Conservation (phyloP, 2,888 invertebrate species). For the Lycocerus yunnanus region DNA sequence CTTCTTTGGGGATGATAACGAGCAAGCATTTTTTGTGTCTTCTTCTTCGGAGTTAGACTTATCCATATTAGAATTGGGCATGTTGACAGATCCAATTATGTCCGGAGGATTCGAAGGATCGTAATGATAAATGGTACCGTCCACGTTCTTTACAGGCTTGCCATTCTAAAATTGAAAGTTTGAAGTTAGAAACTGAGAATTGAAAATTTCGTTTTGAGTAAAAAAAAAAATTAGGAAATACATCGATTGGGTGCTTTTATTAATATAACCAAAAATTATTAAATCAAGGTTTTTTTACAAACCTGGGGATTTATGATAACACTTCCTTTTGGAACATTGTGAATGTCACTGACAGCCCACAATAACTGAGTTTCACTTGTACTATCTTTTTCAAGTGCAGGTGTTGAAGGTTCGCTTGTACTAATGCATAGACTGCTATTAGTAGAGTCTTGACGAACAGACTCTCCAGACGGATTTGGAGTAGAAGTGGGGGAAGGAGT, state of each 20-base stretch:
- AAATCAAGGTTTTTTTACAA: constrained; percentile 20
- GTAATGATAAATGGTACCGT: constrained; percentile 77
- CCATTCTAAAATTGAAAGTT: constrained; percentile 62
- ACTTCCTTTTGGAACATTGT: constrained; percentile 84
- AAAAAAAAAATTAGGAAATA: not conserved
- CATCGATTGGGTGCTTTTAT: not conserved
- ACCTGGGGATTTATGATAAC: constrained; percentile 86
- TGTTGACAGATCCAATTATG: constrained; percentile 32
- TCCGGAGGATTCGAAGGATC: constrained; percentile 70
- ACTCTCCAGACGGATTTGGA: constrained; percentile 47
- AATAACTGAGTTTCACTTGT: constrained; percentile 61
- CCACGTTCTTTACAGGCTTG: constrained; percentile 74
- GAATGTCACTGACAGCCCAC: constrained; percentile 88
- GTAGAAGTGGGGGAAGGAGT: constrained; percentile 75
- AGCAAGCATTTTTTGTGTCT: constrained; percentile 29
- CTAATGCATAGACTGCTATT: constrained; percentile 38
- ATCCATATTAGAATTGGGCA: constrained; percentile 23
- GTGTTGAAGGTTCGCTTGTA: constrained; percentile 38
- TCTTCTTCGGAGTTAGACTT: constrained; percentile 34
- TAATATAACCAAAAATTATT: not conserved
- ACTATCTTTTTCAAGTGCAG: constrained; percentile 40
- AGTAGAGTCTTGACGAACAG: constrained; percentile 39
- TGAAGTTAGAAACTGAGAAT: not conserved
- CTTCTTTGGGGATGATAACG: constrained; percentile 44
- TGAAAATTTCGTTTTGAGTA: not conserved